These are phyloP conservation scores for Dryobota labecula DNA, from an alignment of 2,888 invertebrate genomes.

Conservation along the genomic window DNA sequence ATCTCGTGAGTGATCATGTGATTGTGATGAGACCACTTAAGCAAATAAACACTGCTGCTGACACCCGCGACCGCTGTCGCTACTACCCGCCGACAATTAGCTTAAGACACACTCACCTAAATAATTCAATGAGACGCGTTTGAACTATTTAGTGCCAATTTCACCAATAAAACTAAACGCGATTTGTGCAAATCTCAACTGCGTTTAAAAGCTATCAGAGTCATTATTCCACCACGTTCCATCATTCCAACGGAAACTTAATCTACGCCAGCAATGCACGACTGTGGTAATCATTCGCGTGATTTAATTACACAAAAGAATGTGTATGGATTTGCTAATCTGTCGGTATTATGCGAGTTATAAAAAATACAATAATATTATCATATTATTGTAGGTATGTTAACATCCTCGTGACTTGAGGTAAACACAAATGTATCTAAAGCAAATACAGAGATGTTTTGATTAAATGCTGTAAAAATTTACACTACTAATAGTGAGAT, in stretches of 20 bases:
- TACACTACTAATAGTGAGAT: constrained; percentile 7
- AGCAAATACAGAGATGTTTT: constrained; percentile 40
- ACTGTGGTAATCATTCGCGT: constrained; percentile 21
- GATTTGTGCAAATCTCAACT: too few species aligned
- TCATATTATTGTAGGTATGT: constrained; percentile 26
- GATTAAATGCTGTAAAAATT: constrained; percentile 11
- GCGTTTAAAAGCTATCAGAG: too few species aligned
- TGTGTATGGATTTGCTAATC: constrained; percentile 30
- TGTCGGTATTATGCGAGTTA: constrained; percentile 5
- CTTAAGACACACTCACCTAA: constrained; percentile 75
- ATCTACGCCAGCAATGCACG: constrained; percentile 18
- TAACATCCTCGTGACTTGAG: constrained; percentile 42
- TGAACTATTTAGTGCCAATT: too few species aligned
- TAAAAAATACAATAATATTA: constrained; percentile 40
- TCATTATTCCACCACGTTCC: too few species aligned
- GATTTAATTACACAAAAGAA: constrained; percentile 24
- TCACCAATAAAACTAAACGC: too few species aligned
- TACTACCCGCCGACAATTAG: constrained; percentile 76
- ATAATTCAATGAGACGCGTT: constrained; percentile 47
- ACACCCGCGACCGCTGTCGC: constrained; percentile 69
- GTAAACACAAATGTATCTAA: constrained; percentile 21
- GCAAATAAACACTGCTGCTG: constrained; percentile 82
- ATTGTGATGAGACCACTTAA: constrained; percentile 89
- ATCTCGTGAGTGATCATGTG: constrained; percentile 88
- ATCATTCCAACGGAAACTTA: too few species aligned